phyloP scores from a whole-genome alignment of 1,140 invertebrate genomes.

The Temnothorax curvispinosus region DNA sequence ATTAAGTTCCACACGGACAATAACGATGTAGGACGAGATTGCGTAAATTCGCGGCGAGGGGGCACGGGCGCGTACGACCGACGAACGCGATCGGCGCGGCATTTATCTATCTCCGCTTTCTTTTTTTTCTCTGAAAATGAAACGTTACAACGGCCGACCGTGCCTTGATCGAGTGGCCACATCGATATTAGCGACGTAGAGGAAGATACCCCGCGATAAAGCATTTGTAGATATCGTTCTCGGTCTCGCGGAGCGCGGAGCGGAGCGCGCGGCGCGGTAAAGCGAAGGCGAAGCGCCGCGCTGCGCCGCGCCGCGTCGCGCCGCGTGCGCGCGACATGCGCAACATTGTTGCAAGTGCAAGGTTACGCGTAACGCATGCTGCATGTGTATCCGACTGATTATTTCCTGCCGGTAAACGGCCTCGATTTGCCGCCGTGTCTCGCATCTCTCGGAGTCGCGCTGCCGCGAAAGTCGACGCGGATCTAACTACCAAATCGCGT shows the following conservation, averaged over 20 bases:
- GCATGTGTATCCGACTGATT: slow-evolving; percentile 60
- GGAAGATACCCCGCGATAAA: slow-evolving; percentile 8
- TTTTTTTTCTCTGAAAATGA: background rate
- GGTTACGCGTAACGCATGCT: slow-evolving; percentile 64
- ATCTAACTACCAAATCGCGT: background rate
- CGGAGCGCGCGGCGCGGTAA: too few species aligned
- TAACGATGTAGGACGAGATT: background rate
- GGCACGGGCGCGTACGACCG: background rate
- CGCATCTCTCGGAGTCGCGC: background rate
- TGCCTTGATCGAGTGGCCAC: background rate
- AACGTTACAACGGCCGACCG: background rate
- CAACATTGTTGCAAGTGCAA: slow-evolving; percentile 71
- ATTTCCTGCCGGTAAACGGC: slow-evolving; percentile 60
- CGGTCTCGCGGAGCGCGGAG: background rate
- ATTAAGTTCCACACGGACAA: background rate
- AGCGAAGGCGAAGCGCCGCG: background rate
- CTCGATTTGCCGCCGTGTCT: slow-evolving; percentile 51
- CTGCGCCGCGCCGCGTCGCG: background rate
- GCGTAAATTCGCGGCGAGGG: background rate
- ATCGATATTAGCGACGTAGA: background rate
- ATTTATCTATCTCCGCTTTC: background rate
- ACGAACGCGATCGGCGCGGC: background rate
- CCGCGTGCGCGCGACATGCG: slow-evolving; percentile 33
- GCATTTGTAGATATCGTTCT: background rate
- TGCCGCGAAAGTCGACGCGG: background rate